These are phyloP conservation scores for Labeo catla DNA, from an alignment of 2,113 vertebrate species.

Conservation along the genomic window DNA sequence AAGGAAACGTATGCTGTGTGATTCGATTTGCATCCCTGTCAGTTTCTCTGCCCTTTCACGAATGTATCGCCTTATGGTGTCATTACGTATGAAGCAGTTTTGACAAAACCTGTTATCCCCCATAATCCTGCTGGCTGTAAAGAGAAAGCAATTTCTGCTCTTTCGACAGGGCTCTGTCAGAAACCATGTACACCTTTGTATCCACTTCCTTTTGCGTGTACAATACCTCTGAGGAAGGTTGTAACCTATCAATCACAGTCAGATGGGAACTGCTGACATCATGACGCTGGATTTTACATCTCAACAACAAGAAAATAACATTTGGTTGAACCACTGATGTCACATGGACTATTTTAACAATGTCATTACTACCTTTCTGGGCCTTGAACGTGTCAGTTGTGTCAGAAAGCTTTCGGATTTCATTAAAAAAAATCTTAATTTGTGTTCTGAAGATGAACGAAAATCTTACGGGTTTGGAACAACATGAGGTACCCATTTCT, in stretches of 20 bases:
- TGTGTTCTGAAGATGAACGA: too few relatives aligned
- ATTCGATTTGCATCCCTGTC: conserved; percentile 40
- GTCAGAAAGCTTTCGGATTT: too few relatives aligned
- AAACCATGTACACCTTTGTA: conserved; percentile 39
- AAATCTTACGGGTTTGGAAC: too few relatives aligned
- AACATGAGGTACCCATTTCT: too few relatives aligned
- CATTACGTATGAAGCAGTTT: conserved; percentile 40
- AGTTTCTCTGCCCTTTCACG: not conserved
- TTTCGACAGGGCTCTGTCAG: conserved; percentile 27
- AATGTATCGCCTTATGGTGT: conserved; percentile 16
- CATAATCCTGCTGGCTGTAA: conserved; percentile 43
- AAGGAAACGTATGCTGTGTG: conserved; percentile 2
- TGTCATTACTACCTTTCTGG: too few relatives aligned
- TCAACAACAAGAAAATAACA: not conserved
- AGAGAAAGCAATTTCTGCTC: conserved; percentile 22
- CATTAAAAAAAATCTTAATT: too few relatives aligned
- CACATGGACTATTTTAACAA: too few relatives aligned
- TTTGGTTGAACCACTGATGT: too few relatives aligned
- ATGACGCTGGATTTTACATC: not conserved
- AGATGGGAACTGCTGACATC: not conserved
- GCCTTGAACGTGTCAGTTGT: too few relatives aligned
- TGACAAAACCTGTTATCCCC: conserved; percentile 41
- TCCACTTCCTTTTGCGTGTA: conserved; percentile 18
- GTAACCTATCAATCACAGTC: conserved; percentile 49
- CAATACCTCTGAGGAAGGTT: conserved; percentile 26